Conservation (phyloP, 2,113 vertebrate genomes). For the Vulpes vulpes region DNA sequence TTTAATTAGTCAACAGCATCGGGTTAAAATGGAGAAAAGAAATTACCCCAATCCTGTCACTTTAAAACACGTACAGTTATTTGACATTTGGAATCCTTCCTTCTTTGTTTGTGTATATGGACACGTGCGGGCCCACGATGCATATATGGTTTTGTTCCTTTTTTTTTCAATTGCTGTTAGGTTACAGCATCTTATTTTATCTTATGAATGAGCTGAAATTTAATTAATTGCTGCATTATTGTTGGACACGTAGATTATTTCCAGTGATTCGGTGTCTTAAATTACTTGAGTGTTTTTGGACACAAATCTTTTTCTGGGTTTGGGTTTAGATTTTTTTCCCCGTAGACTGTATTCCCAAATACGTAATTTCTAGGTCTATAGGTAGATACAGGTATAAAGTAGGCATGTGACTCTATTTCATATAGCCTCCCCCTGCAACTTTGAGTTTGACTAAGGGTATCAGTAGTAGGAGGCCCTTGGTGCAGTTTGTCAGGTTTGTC, state of each 20-base stretch:
- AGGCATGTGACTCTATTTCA: neutral
- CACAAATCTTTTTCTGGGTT: neutral
- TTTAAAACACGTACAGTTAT: neutral
- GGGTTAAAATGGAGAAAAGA: constrained; percentile 7
- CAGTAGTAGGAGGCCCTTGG: neutral
- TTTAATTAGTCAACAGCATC: neutral
- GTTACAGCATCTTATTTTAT: neutral
- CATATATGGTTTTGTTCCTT: neutral
- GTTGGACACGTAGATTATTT: neutral
- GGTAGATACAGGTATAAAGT: neutral
- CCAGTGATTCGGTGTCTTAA: neutral
- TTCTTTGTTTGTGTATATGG: neutral
- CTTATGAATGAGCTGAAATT: neutral
- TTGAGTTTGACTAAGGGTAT: neutral
- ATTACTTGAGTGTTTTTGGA: neutral
- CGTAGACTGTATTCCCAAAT: neutral
- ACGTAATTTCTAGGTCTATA: neutral
- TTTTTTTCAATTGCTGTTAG: neutral
- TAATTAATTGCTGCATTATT: neutral
- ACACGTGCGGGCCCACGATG: fast-evolving
- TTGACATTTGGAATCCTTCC: neutral
- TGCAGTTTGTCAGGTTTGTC: neutral
- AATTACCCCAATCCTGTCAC: neutral
- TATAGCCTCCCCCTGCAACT: neutral
- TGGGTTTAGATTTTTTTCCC: neutral